Evolutionary conservation across 2,113 vertebrate species (phyloP).

Genomic region (Heptranchias perlo): DNA sequence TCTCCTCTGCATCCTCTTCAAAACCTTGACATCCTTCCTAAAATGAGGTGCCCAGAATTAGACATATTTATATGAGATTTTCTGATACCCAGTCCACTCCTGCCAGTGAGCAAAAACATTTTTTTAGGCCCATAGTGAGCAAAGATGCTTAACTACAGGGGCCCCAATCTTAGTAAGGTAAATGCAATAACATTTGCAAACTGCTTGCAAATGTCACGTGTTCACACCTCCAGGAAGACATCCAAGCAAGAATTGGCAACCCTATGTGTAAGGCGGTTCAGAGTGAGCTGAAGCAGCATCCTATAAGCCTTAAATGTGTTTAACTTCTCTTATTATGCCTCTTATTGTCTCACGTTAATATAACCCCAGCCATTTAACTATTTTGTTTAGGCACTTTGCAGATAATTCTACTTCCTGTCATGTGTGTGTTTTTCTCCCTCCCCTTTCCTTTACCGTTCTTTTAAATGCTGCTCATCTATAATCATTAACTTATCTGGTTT

Average conservation of each 20-base stretch:
- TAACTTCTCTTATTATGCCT: neutral
- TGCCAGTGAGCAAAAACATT: too few relatives aligned
- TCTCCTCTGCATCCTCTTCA: too few relatives aligned
- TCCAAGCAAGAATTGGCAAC: too few relatives aligned
- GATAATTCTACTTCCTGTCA: neutral
- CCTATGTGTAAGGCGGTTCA: neutral
- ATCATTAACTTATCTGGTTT: neutral
- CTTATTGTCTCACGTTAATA: neutral
- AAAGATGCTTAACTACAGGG: too few relatives aligned
- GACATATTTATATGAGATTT: too few relatives aligned
- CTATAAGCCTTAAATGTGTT: neutral
- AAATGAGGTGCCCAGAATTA: too few relatives aligned
- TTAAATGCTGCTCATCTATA: neutral
- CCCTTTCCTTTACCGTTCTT: neutral
- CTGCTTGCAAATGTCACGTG: too few relatives aligned
- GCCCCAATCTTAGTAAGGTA: too few relatives aligned
- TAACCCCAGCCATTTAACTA: neutral
- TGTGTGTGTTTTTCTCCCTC: neutral
- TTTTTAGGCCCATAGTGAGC: too few relatives aligned
- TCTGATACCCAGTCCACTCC: too few relatives aligned
- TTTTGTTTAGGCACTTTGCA: neutral
- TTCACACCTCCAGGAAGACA: neutral
- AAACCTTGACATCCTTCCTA: too few relatives aligned
- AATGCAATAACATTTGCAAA: too few relatives aligned
- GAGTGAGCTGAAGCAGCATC: neutral